Base-by-base conservation (phyloP, 2,888 invertebrate genomes). In the Hydrotaea diabolus region DNA sequence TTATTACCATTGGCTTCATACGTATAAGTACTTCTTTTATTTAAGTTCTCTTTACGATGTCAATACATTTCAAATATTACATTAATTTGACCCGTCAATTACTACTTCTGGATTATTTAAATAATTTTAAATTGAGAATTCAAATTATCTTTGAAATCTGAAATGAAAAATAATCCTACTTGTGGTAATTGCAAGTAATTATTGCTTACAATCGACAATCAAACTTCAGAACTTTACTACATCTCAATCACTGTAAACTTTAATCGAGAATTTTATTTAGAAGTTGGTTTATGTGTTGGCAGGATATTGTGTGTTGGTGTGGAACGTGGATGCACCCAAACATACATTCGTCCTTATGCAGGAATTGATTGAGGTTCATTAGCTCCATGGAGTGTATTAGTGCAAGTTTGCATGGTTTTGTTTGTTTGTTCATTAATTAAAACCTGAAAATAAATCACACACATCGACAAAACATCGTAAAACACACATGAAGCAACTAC, bases 381-480 rank as follows among this genome's bases (percentile, higher is more conserved):
- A 78, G 78, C 78, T 72, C n/a, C 49, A 39, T 72, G 31, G 13
- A 62, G 62, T 78, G 36, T 19, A 69, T 36, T 66, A 66, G 55
- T 66, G 19, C 21, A 66, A 13, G 17, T 43, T 43, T 36, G 13
- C n/a, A 19, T n/a, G 43, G 39, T 66, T 66, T n/a, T 62, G n/a
- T 62, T 62, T 78, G 55, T 57, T 76, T 69, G 69, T 72, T 72
- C 21, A 53, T 72, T 72, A 72, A 72, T 78, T 72, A 78, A 62
- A 72, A 62, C 2, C 5, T n/a, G 13, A 72, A 78, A 78, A 72
- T 64, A 69, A 62, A 72, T 72, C 71, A 46, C n/a, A 26, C 26
- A 43, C 26, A 39, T 69, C 46, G 23, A 69, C 17, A 69, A 55
- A 57, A 69, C 15, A 77, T 21, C 19, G 36, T 31, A n/a, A 46